Percentiles rank a stretch among this genome's conserved stretches.
Conservation (phyloP, 2,888 invertebrate genomes). For the Rapana venosa region DNA sequence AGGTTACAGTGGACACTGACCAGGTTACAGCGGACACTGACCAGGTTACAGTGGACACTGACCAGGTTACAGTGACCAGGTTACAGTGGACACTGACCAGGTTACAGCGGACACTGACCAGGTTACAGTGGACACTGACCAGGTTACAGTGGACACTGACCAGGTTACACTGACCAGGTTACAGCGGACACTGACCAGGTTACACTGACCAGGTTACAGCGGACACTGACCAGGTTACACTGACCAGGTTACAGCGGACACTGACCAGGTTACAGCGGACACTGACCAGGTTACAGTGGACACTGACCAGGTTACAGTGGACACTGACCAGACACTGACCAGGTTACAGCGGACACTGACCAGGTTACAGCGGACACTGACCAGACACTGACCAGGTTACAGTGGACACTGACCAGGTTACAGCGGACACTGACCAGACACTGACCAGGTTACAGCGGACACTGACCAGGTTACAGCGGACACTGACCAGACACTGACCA, state of each 20-base stretch:
- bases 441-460: not conserved
- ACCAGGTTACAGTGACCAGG: not conserved
- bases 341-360: not conserved
- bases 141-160: no score
- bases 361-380: not conserved
- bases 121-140: not conserved
- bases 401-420: no score
- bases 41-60: not conserved
- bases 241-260: no score
- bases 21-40: no score
- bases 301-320: not conserved
- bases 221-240: conserved; percentile 74
- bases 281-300: no score
- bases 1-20: not conserved
- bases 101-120: no score
- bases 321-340: not conserved
- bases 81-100: conserved; percentile 56
- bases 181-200: not conserved
- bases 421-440: not conserved
- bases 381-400: not conserved
- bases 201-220: not conserved
- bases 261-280: no score
- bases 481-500: conserved; percentile 61
- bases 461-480: no score
- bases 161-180: not conserved